Evolutionary conservation across 2,888 invertebrate genomes (phyloP).

Genomic region (Tipula vernalis): DNA sequence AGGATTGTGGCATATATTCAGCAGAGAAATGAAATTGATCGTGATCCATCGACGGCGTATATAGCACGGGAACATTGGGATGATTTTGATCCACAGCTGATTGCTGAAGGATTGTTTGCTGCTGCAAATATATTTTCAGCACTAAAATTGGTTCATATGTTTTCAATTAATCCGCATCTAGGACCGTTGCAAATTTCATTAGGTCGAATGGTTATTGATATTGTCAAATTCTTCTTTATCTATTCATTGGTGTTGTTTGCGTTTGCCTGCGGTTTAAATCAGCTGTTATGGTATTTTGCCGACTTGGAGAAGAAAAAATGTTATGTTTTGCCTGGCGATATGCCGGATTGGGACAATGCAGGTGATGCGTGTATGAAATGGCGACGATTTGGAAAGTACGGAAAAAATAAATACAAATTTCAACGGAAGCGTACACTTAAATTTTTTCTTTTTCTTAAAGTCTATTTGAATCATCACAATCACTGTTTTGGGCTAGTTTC

Average conservation of each 20-base stretch:
- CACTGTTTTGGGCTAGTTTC: constrained; percentile 92
- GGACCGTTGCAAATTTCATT: constrained; percentile 87
- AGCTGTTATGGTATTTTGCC: constrained; percentile 88
- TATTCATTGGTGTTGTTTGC: constrained; percentile 79
- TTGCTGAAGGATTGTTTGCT: constrained; percentile 86
- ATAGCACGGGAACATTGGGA: constrained; percentile 80
- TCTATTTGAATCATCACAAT: constrained; percentile 88
- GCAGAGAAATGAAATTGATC: constrained; percentile 53
- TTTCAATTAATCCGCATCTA: constrained; percentile 85
- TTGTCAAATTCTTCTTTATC: constrained; percentile 85
- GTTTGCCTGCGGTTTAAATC: constrained; percentile 85
- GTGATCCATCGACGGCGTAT: constrained; percentile 55
- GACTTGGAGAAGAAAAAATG: constrained; percentile 73
- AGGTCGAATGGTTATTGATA: constrained; percentile 80
- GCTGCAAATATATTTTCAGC: constrained; percentile 92
- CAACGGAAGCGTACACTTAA: not conserved
- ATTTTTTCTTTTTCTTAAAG: constrained; percentile 37
- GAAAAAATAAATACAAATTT: not conserved
- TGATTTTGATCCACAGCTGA: constrained; percentile 84
- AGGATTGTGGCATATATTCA: constrained; percentile 60
- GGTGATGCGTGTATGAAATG: constrained; percentile 73
- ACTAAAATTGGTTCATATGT: constrained; percentile 79
- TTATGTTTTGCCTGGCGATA: constrained; percentile 49
- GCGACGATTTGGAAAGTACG: constrained; percentile 74
- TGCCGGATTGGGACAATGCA: constrained; percentile 64